Conservation (phyloP, 2,113 vertebrate species). For the Poecile atricapillus region DNA sequence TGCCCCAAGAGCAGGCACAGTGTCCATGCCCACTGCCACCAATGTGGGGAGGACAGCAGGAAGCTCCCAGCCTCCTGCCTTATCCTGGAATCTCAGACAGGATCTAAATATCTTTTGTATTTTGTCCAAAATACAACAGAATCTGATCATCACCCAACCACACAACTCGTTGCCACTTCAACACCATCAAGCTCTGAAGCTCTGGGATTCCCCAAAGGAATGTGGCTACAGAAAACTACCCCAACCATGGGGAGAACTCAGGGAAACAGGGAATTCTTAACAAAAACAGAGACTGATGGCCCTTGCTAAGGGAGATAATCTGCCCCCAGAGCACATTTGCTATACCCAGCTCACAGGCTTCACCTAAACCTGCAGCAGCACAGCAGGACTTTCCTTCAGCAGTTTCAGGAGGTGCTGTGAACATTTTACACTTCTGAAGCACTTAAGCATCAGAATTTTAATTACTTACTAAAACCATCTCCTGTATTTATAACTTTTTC, state of each 20-base stretch:
- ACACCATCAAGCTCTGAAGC: accelerated
- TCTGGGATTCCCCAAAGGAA: not conserved
- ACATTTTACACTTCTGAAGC: not conserved
- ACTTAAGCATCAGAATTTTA: not conserved
- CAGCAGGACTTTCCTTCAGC: not conserved
- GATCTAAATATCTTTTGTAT: not conserved
- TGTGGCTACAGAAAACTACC: not conserved
- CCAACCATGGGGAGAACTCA: accelerated
- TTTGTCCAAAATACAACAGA: not conserved
- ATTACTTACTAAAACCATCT: slow-evolving; percentile 10
- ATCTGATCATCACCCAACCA: not conserved
- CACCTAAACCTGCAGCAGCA: not conserved
- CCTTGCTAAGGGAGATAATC: not conserved
- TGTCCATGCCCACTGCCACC: not conserved
- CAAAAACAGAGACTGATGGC: not conserved
- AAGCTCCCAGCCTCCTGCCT: not conserved
- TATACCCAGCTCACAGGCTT: not conserved
- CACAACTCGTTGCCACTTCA: accelerated
- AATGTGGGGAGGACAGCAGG: accelerated
- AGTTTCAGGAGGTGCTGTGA: not conserved
- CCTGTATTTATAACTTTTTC: slow-evolving; percentile 24
- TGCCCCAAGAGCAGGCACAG: not conserved
- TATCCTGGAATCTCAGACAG: not conserved
- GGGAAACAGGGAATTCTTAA: not conserved
- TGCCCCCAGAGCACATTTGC: accelerated